Evolutionary conservation across 2,888 invertebrate genomes (phyloP).

Genomic region (Oxytorus armatus): DNA sequence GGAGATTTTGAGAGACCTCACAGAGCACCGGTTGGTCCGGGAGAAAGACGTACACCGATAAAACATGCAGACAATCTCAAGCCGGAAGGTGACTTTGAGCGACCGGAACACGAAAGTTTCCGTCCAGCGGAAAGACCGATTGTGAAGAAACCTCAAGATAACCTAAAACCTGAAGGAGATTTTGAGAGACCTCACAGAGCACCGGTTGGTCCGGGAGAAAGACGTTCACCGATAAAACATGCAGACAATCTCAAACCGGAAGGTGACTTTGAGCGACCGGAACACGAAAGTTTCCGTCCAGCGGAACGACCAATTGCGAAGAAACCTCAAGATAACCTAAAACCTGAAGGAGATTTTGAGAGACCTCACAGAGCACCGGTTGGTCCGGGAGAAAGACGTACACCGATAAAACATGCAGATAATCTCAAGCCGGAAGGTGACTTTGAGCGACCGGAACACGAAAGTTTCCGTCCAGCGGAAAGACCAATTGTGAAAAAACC

Average conservation of each 20-base stretch:
- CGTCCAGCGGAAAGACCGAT: slow-evolving; percentile 82
- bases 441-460: slow-evolving; percentile 84
- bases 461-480: slow-evolving; percentile 77
- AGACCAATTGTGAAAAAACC: slow-evolving; percentile 83
- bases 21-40: slow-evolving; percentile 76
- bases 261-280: slow-evolving; percentile 77
- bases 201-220: slow-evolving; percentile 83
- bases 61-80: slow-evolving; percentile 86
- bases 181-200: slow-evolving; percentile 85
- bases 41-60: slow-evolving; percentile 85
- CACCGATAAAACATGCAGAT: slow-evolving; percentile 85
- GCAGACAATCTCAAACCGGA: slow-evolving; percentile 85
- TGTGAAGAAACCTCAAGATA: slow-evolving; percentile 84
- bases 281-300: slow-evolving; percentile 65
- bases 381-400: slow-evolving; percentile 76
- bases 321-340: slow-evolving; percentile 82
- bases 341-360: slow-evolving; percentile 86
- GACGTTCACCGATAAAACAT: slow-evolving; percentile 85
- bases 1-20: slow-evolving; percentile 87
- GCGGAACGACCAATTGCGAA: slow-evolving; percentile 72
- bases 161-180: slow-evolving; percentile 85
- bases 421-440: slow-evolving; percentile 86
- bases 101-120: slow-evolving; percentile 77
- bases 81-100: slow-evolving; percentile 86
- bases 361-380: slow-evolving; percentile 77